Base-by-base conservation (phyloP, 2,113 vertebrate species). In the Tetrao urogallus region DNA sequence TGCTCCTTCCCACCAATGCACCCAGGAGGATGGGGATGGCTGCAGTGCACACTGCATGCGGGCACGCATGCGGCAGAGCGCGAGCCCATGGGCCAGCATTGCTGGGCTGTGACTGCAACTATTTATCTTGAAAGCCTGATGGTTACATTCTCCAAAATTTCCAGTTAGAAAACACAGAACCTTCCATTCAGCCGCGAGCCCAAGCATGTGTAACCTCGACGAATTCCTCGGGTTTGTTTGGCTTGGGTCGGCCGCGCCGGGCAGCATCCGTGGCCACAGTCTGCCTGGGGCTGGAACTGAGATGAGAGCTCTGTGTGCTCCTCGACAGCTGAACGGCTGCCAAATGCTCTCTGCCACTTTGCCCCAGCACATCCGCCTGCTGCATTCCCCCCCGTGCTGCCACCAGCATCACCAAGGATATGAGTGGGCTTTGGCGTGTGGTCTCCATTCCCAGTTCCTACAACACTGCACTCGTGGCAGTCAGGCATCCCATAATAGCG, bases 131-230 rank as follows among this genome's bases (percentile, higher is more conserved):
- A 67, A 94, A 95, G 56, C 38, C 36, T 8, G 92, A 78, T 25
- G 61, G 86, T 94, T 91, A 96, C 82, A 93, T 57, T 91, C 88
- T 87, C 89, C 89, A 88, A 95, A 94, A 91, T 97, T 98, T 97
- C 97, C 97, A 97, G 82, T 92, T 86, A 84, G 88, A 96, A 95
- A 95, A 97, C 74, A 97, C 97, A 98, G 95, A 95, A 91, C 92
- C 91, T 27, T 92, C 94, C 96, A 96, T 97, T 98, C 97, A 98
- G 97, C 91, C 50, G 56, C 10, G 48, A 21, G 56, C 69, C 0
- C 67, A 82, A 95, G 96, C 94, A 96, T 78, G 78, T 92, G 91
- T 79, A 91, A 90, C 95, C 64, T 96, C 56, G 24, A 93, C 0
- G 24, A 96, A 94, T 91, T 91, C 73, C n/a, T 92, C 14, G n/a